Evolutionary conservation across 1,140 invertebrate species (phyloP), one percentile per base, ranked within the genome.

Genomic region (Aphidius gifuensis): DNA sequence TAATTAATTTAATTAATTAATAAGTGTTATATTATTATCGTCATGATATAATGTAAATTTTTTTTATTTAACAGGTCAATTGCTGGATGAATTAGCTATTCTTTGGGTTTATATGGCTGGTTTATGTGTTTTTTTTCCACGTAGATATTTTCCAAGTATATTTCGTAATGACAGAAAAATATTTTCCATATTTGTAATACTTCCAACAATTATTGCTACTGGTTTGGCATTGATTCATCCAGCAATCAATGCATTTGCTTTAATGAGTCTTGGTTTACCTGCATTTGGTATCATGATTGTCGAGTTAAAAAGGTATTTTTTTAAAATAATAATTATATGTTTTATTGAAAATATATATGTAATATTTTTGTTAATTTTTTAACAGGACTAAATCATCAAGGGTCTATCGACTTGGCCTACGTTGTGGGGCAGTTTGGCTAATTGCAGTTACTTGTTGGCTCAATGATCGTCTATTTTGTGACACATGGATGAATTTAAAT

Each of bases 81-180:
- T 93, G 5, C 75, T 92, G 40, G 90, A 93, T 78, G 90, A 92
- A 74, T 74, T 92, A 46, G 86, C 90, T 48, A 93, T 93, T 69
- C 73, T 92, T 42, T 92, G 90, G 90, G 87, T 92, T 1, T 87
- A 91, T 62, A 87, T 90, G 82, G 88, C 89, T 49, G 86, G 85
- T 47, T 88, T 89, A 75, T 87, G 86, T 39, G 84, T 91, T 75
- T 91, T 90, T 80, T 84, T 87, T 59, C 90, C 90, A 50, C 83
- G 84, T 72, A 82, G 84, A 69, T 85, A 88, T 75, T 88, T 90
- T 71, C 88, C 88, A 42, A 81, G 82, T 66, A 85, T 86, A 69
- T 82, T 88, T 43, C 80, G 82, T 66, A 85, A 86, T 65, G 84
- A 89, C 67, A 85, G 88, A 84, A 89, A 81, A 81, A 69, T 73